A percentile compares a stretch with the other conserved stretches of the same genome.
Conservation (phyloP, 2,113 vertebrate genomes). For the Globicephala melas region DNA sequence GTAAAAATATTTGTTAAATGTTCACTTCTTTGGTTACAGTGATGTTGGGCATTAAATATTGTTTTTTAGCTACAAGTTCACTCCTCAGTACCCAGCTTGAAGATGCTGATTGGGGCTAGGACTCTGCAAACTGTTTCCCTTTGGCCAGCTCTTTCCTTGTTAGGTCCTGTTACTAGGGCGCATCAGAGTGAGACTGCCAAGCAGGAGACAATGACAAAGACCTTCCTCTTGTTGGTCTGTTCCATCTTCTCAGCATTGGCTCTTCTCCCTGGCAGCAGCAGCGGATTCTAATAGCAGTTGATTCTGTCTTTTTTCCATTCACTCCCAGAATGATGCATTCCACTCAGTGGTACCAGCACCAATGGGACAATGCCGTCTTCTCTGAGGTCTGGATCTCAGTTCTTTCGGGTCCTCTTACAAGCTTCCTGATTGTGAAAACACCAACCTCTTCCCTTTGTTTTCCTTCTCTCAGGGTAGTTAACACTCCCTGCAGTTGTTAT, state of each 20-base stretch:
- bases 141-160: not conserved
- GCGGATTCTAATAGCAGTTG: fast-evolving
- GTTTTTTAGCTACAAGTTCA: not conserved
- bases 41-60: not conserved
- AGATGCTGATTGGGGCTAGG: not conserved
- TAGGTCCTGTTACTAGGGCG: fast-evolving
- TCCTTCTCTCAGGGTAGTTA: not conserved
- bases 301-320: not conserved
- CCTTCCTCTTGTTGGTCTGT: not conserved
- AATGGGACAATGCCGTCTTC: not conserved
- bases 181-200: no score
- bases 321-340: not conserved
- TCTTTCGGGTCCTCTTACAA: not conserved
- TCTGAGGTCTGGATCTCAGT: not conserved
- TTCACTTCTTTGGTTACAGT: not conserved
- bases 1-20: not conserved
- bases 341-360: not conserved
- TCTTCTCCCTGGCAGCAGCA: not conserved
- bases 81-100: not conserved
- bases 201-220: not conserved
- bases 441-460: not conserved
- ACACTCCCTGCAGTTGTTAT: not conserved
- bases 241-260: not conserved
- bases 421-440: not conserved
- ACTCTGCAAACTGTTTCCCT: not conserved